Evolutionary conservation across 1,140 invertebrate species (phyloP).

Genomic region (Drosophila insularis): DNA sequence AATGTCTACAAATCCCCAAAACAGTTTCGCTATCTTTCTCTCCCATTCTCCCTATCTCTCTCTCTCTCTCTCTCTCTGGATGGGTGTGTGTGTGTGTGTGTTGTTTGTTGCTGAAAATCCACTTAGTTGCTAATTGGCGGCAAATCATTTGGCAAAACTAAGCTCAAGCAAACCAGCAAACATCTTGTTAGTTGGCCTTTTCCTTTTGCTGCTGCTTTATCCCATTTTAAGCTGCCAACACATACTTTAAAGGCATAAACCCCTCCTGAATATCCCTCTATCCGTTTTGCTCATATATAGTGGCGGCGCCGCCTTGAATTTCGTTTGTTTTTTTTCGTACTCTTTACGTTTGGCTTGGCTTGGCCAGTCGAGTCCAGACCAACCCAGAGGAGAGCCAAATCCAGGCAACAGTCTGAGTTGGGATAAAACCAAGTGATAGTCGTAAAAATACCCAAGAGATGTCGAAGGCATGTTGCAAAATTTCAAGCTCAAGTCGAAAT

Average conservation of each 20-base stretch:
- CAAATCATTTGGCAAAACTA: constrained; percentile 60
- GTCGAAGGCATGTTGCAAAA: constrained; percentile 79
- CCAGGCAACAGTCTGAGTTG: constrained; percentile 4
- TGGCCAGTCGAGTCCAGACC: constrained; percentile 4
- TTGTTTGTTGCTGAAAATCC: constrained; percentile 61
- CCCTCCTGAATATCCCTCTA: not conserved
- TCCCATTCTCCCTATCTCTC: not conserved
- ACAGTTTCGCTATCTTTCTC: not conserved
- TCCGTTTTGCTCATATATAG: not conserved
- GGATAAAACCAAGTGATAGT: constrained; percentile 43
- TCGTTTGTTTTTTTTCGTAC: not conserved
- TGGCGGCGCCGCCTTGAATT: not conserved
- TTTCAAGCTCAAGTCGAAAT: constrained; percentile 75
- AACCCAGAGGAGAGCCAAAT: not conserved
- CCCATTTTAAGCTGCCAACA: constrained; percentile 49
- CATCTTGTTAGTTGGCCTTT: constrained; percentile 19
- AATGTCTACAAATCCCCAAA: constrained; percentile 21
- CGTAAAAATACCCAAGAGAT: constrained; percentile 79
- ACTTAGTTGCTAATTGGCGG: constrained; percentile 78
- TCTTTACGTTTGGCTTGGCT: not conserved
- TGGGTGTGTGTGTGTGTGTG: not conserved
- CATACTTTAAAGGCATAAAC: constrained; percentile 25
- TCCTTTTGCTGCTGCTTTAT: constrained; percentile 28
- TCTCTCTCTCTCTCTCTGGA: not conserved
- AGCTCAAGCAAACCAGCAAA: constrained; percentile 1